Evolutionary conservation across 2,888 invertebrate genomes (phyloP).

Genomic region (Cyrtodaria siliqua): DNA sequence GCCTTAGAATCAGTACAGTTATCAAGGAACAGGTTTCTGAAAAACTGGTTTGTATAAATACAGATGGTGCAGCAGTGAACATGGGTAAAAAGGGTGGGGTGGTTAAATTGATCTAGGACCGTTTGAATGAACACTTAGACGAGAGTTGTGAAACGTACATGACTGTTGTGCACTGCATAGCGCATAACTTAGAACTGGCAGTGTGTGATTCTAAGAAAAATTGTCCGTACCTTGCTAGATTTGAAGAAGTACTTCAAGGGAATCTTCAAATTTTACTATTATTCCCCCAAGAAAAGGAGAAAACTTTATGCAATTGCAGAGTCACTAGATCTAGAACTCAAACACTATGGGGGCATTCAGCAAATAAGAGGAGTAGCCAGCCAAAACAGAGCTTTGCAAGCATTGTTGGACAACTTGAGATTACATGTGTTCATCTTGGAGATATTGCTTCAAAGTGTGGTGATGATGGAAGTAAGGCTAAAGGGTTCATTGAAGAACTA

Average conservation of each 20-base stretch:
- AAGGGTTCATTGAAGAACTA: slow-evolving; percentile 1
- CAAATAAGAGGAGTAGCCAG: slow-evolving; percentile 32
- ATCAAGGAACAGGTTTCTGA: no score
- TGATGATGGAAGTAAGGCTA: neutral
- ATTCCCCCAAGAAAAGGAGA: slow-evolving; percentile 30
- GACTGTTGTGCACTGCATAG: slow-evolving; percentile 25
- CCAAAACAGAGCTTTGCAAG: slow-evolving; percentile 13
- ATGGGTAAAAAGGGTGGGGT: slow-evolving; percentile 44
- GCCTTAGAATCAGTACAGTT: slow-evolving; percentile 14
- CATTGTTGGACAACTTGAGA: slow-evolving; percentile 14
- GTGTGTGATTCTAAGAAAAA: slow-evolving; percentile 45
- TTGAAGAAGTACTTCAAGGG: no score
- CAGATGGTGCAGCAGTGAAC: slow-evolving; percentile 49
- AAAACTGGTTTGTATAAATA: slow-evolving; percentile 43
- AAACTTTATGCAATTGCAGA: slow-evolving; percentile 22
- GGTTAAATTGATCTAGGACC: slow-evolving; percentile 34
- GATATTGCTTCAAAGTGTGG: neutral
- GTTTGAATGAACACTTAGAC: slow-evolving; percentile 12
- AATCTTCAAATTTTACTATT: no score
- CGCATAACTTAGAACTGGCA: slow-evolving; percentile 44
- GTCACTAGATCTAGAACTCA: slow-evolving; percentile 12
- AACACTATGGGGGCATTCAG: slow-evolving; percentile 28
- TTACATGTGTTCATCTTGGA: neutral
- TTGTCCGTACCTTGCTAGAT: no score
- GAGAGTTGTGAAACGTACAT: slow-evolving; percentile 16